phyloP scores from a whole-genome alignment of 2,888 invertebrate genomes.

The Lasioglossum zephyrum region DNA sequence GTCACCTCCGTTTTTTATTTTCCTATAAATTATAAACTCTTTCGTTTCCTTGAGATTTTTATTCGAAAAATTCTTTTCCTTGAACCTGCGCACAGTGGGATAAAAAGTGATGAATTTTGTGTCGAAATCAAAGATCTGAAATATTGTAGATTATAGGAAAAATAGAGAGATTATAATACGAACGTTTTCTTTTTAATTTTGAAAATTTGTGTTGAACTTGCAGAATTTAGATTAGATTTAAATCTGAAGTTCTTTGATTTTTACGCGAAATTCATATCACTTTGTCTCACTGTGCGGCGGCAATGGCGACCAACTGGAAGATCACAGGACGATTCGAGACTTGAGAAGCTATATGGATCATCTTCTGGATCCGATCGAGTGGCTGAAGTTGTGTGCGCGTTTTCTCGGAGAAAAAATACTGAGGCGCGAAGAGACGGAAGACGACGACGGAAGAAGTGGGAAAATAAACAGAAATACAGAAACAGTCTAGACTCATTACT shows the following conservation, averaged over 20 bases:
- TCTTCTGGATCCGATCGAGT: neutral
- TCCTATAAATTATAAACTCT: neutral
- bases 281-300: too few species aligned
- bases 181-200: too few species aligned
- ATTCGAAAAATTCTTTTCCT: neutral
- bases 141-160: too few species aligned
- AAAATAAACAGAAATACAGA: slow-evolving; percentile 43
- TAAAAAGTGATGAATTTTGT: too few species aligned
- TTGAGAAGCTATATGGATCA: neutral
- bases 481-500: slow-evolving; percentile 71
- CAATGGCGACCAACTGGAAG: neutral
- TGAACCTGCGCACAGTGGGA: neutral
- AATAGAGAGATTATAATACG: too few species aligned
- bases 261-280: too few species aligned
- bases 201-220: too few species aligned
- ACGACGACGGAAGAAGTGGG: slow-evolving; percentile 35
- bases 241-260: too few species aligned
- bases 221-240: too few species aligned
- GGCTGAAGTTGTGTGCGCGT: neutral
- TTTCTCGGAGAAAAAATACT: neutral
- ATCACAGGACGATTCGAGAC: neutral
- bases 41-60: neutral
- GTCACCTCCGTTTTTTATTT: slow-evolving; percentile 1
- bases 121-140: too few species aligned
- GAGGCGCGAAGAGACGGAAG: slow-evolving; percentile 6